Evolutionary conservation across 2,797 vertebrate species (phyloP), one percentile per base, ranked within the genome.

Genomic region (Chiroxiphia lanceolata): DNA sequence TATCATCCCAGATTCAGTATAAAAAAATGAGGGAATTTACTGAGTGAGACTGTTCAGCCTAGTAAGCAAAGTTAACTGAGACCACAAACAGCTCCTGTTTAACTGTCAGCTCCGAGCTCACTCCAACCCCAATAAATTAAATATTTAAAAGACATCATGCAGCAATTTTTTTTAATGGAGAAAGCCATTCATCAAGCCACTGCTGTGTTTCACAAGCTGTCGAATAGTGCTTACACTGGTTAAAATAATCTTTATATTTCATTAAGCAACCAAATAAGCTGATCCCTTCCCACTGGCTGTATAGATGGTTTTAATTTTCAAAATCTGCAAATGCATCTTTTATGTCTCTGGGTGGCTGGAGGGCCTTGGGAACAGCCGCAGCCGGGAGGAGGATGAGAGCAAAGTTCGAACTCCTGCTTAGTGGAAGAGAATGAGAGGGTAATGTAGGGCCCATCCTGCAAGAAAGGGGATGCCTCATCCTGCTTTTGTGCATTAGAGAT

Each of bases 231-330:
- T 98, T 98, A 98, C 98, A 98, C 98, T 98, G 98, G 98, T 98
- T 98, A 98, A 98, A 98, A 98, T 98, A 98, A 98, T 98, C 98
- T 98, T 98, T 98, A 98, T 98, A 98, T 98, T 98, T 98, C 98
- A 98, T 98, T 98, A 98, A 98, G 98, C 98, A 98, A 98, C 97
- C 98, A 98, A 98, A 98, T 98, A 98, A 97, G 98, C 98, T 97
- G 98, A 98, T 98, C 98, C 89, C 95, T 98, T 97, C 97, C 98
- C 98, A 98, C 97, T 90, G 97, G 97, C 98, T 97, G 97, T 98
- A 98, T 98, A 97, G 98, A 98, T 98, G 98, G 97, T 96, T 98
- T 98, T 98, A 98, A 98, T 98, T 98, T 98, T 98, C 97, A 97
- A 96, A 98, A 98, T 98, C 97, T 98, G 97, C 97, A 98, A 98